Base-by-base conservation (phyloP, 2,888 invertebrate species). In the Lasioglossum calceatum region DNA sequence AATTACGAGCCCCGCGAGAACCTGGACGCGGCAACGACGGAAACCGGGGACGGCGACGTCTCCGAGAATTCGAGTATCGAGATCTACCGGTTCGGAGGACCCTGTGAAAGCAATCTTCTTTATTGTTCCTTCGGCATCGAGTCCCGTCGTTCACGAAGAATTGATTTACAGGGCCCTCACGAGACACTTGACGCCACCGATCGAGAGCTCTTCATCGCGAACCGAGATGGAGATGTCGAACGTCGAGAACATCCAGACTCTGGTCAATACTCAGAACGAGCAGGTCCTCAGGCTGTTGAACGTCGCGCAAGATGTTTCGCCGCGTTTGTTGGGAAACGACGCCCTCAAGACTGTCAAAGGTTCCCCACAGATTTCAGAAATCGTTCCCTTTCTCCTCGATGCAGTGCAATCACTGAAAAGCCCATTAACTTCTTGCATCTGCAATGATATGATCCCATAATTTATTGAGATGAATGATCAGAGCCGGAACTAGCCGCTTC, bases 41-140 rank as follows among this genome's bases (percentile, higher is more conserved):
- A 87, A 54, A 96, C 96, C 1, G 95, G 95, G 16, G 95, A 95
- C 70, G 93, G 95, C 2, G 95, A 95, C 79, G 94, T 95, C 82
- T 96, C 97, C 1, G 97, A 97, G 91, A 97, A 96, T 88, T 97
- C 97, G 0, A 97, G 97, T 92, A 95, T 97, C 84, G 97, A 97
- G 95, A 97, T 97, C 83, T 97, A 97, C 93, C 96, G 97, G 97
- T 77, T 70, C 70, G 39, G 23, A 36, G 36, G 42, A 23, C 39
- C 54, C 7, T n/a, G 54, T 7, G 10, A 14, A 5, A 70, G 70
- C 39, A 42, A 70, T 61, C 42, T 19, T 58, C 36, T 42, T 32
- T 44, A 42, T 64, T 36, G 42, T 71, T 50, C 61, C 14, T 64
- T 23, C 32, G 23, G 32, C 50, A 32, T 42, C 27, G 72, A 14